These are phyloP conservation scores for Folsomia candida DNA, from an alignment of 2,888 invertebrate genomes.

Conservation along the genomic window DNA sequence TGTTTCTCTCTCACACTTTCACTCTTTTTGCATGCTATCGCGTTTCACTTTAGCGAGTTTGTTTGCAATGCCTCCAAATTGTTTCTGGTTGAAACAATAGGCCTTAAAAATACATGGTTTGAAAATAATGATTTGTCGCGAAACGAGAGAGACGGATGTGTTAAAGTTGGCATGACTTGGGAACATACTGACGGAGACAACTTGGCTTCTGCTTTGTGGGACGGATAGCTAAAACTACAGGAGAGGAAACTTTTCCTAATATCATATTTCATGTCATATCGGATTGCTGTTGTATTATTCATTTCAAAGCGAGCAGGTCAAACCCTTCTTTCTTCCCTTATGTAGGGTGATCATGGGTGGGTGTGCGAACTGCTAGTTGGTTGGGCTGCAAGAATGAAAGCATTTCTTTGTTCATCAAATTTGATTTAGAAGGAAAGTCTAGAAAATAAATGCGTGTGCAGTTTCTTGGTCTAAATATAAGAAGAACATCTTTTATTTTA, in stretches of 20 bases:
- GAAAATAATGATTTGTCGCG: constrained; percentile 9
- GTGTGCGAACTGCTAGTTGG: neutral
- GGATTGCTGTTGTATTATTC: constrained; percentile 19
- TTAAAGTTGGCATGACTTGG: neutral
- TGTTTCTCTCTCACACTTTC: neutral
- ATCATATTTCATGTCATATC: constrained; percentile 22
- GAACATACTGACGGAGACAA: neutral
- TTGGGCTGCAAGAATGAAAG: constrained; percentile 11
- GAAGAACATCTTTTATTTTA: neutral
- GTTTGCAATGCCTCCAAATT: too few species aligned
- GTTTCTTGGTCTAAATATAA: neutral
- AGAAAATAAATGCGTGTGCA: neutral
- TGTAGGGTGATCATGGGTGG: constrained; percentile 9
- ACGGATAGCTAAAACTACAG: constrained; percentile 7
- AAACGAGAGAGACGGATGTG: constrained; percentile 6
- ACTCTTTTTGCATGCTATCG: neutral
- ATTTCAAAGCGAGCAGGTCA: constrained; percentile 21
- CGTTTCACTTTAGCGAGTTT: too few species aligned
- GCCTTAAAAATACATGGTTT: constrained; percentile 2
- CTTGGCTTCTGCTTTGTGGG: neutral
- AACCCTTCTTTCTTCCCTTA: constrained; percentile 7
- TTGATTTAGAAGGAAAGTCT: constrained; percentile 17
- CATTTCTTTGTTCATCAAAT: constrained; percentile 22
- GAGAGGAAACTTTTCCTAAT: constrained; percentile 11
- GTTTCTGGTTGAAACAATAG: neutral